Base-by-base conservation (phyloP, 2,113 vertebrate species). In the Ailurus styani region DNA sequence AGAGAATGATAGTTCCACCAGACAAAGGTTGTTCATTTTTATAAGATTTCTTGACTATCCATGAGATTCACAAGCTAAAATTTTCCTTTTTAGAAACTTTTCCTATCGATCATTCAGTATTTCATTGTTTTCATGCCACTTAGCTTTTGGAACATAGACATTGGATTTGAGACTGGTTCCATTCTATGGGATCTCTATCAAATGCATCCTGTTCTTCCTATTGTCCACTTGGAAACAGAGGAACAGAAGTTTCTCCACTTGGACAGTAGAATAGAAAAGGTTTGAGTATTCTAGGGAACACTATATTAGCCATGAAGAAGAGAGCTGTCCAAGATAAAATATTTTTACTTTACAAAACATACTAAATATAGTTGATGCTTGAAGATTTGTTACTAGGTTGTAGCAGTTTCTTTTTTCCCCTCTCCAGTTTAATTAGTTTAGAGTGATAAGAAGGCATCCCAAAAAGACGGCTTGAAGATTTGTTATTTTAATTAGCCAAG, bases 401-500 rank as follows among this genome's bases (percentile, higher is more conserved):
- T 92, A 95, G 84, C 86, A 95, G 52, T 78, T 96, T 94, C n/a
- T 79, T 82, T 94, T 34, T 3, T 27, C 42, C 8, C 12, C 88
- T n/a, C 91, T 97, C 98, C 98, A 98, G 97, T 98, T 99, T 98
- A 99, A 99, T 99, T 98, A 98, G 98, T 97, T 98, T 97, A 98
- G 94, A 92, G 91, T 73, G 97, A 98, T 98, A 99, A 98, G 98
- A 96, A 97, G 82, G 95, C 97, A 97, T 98, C 91, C 96, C 95
- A 98, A 98, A 97, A 98, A 98, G 98, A 98, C 66, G 98, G 97
- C 98, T 98, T 97, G 97, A 98, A 98, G 98, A 98, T 98, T 98
- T 98, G 98, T 98, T 99, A 98, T 98, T 99, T 98, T 99, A 99
- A 99, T 99, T 98, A 99, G 97, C 96, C 97, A 98, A 98, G 88